phyloP scores from a whole-genome alignment of 1,140 invertebrate genomes.

The Drosophila sulfurigaster region DNA sequence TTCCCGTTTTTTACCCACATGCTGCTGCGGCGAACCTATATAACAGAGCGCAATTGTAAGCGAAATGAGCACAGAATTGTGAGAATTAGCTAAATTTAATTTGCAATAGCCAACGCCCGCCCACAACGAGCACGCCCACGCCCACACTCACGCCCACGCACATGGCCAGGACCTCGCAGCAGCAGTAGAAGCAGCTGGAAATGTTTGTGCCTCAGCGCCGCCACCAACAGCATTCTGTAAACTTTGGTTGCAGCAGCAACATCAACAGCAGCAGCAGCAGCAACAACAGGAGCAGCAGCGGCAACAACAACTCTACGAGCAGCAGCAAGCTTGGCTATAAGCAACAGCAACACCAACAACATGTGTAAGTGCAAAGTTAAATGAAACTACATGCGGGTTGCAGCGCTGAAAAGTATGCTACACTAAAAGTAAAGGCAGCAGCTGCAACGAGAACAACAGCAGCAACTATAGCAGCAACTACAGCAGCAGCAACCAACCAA shows the following conservation, averaged over 20 bases:
- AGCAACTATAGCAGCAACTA: conserved; percentile 24
- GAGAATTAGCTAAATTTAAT: conserved; percentile 85
- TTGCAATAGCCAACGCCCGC: conserved; percentile 79
- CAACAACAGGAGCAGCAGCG: conserved; percentile 60
- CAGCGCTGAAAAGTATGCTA: conserved; percentile 62
- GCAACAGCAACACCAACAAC: conserved; percentile 50
- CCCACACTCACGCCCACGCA: conserved; percentile 36
- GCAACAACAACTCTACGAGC: conserved; percentile 62
- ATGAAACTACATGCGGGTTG: conserved; percentile 70
- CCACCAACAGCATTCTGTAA: conserved; percentile 81
- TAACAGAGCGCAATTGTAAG: conserved; percentile 84
- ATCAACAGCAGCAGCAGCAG: conserved; percentile 63
- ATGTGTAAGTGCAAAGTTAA: conserved; percentile 78
- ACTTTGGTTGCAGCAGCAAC: conserved; percentile 81
- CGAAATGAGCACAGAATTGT: conserved; percentile 85
- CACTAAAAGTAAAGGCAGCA: conserved; percentile 18
- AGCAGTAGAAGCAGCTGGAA: conserved; percentile 50
- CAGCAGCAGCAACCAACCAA: conserved; percentile 39
- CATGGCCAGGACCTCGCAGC: conserved; percentile 18
- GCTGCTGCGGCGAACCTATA: conserved; percentile 25
- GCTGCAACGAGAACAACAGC: conserved; percentile 11
- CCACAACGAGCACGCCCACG: conserved; percentile 50
- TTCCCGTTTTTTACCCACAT: conserved; percentile 52
- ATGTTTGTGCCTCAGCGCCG: conserved; percentile 63
- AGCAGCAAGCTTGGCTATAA: conserved; percentile 76